A percentile compares a stretch with the other conserved stretches of the same genome.
Conservation (phyloP, 2,113 vertebrate genomes). For the Paracanthobrama guichenoti region DNA sequence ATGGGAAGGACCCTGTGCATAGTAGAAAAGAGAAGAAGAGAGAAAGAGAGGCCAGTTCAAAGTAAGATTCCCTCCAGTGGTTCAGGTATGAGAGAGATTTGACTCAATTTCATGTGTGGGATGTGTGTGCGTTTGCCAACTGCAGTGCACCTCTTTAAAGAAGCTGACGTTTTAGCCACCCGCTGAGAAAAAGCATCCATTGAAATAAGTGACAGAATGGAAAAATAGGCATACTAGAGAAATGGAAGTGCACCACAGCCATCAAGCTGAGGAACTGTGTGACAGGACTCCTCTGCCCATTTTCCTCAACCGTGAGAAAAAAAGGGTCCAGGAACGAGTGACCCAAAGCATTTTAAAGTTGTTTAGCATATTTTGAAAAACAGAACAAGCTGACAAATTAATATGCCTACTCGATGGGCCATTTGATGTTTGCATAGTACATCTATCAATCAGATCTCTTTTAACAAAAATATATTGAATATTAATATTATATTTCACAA, state of each 20-base stretch:
- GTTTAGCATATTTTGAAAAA: neutral
- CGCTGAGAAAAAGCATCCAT: neutral
- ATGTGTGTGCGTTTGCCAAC: neutral
- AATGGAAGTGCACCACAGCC: neutral
- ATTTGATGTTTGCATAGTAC: neutral
- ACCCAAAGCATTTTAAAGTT: neutral
- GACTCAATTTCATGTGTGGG: neutral
- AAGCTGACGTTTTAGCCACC: neutral
- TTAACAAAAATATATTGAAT: neutral
- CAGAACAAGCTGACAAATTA: neutral
- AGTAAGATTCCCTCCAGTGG: neutral
- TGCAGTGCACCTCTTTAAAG: neutral
- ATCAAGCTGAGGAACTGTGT: neutral
- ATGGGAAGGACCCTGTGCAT: neutral
- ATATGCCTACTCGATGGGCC: neutral
- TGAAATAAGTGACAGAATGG: neutral
- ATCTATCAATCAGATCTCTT: no score
- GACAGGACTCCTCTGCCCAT: neutral
- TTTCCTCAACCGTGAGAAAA: neutral
- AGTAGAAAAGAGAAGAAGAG: conserved; percentile 19
- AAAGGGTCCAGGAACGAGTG: neutral
- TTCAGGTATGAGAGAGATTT: conserved; percentile 27
- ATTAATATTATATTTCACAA: neutral
- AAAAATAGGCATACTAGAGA: neutral
- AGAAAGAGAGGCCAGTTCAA: neutral